These are phyloP conservation scores for Acronicta alni DNA, from an alignment of 2,888 invertebrate species.

Conservation along the genomic window DNA sequence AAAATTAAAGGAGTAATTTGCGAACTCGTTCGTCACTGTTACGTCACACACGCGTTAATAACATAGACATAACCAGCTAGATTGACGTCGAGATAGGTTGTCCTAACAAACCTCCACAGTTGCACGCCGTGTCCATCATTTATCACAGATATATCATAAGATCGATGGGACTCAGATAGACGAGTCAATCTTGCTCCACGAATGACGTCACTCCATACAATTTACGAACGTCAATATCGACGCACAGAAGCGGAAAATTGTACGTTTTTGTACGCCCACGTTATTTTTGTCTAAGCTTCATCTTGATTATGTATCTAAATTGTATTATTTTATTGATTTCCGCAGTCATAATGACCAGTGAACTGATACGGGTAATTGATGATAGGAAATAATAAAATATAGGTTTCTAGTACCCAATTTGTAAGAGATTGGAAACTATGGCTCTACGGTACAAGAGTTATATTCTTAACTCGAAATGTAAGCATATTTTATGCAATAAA, in stretches of 20 bases:
- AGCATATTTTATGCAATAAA: slow-evolving; percentile 28
- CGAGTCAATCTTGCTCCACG: slow-evolving; percentile 72
- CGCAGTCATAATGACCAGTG: slow-evolving; percentile 28
- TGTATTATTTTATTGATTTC: slow-evolving; percentile 47
- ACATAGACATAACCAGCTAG: slow-evolving; percentile 13
- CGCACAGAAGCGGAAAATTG: slow-evolving; percentile 60
- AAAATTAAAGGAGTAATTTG: slow-evolving; percentile 8
- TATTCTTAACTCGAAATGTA: slow-evolving; percentile 14
- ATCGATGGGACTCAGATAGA: slow-evolving; percentile 70
- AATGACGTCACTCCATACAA: slow-evolving; percentile 51
- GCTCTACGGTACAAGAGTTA: too few species aligned
- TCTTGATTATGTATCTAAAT: slow-evolving; percentile 43
- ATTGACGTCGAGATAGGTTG: slow-evolving; percentile 32
- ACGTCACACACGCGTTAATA: slow-evolving; percentile 12
- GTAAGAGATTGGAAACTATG: slow-evolving; percentile 31
- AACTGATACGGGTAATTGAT: slow-evolving; percentile 27
- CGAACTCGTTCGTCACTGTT: slow-evolving; percentile 7
- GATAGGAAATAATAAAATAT: slow-evolving; percentile 39
- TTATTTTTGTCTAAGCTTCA: slow-evolving; percentile 46
- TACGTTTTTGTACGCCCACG: slow-evolving; percentile 52
- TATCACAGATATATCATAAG: slow-evolving; percentile 80
- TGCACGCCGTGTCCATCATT: slow-evolving; percentile 74
- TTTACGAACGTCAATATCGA: slow-evolving; percentile 55
- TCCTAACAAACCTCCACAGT: slow-evolving; percentile 54
- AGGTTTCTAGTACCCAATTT: slow-evolving; percentile 31